Base-by-base conservation (phyloP, 1,140 invertebrate genomes). In the Solen grandis region DNA sequence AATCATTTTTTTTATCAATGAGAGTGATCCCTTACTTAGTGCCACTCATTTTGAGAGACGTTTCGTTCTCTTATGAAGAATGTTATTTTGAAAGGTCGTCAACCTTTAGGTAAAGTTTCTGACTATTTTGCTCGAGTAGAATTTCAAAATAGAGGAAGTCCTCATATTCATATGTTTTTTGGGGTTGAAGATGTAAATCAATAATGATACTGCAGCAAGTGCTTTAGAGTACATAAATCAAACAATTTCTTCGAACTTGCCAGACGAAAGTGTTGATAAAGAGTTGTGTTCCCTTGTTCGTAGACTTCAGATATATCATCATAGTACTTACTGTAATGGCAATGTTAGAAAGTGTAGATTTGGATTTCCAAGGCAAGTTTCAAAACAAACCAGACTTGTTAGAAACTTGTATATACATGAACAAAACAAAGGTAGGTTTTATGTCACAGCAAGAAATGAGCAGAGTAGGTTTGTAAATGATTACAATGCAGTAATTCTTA, bases 141-240 rank as follows among this genome's bases (percentile, higher is more conserved):
- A 63, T 84, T 84, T 66, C 78, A 84, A 57, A 84, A 84, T 38
- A 54, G 77, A 72, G 82, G 82, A 1, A 81, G 73, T 69, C 82
- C 82, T 8, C 82, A 84, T 66, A 72, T 80, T 19, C 82, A 84
- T 29, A 75, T 83, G 82, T 80, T 84, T 73, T 65, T 76, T 1
- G 81, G 77, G 72, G 36, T 84, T 27, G 36, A 63, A 33, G 46
- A 79, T 82, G 22, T 81, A 46, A 22, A 46, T 52, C 59, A 70
- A 69, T 27, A 70, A 50, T 57, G 50, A 76, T 35, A 13, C 57
- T 10, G 60, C 59, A 22, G n/a, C 33, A 68, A 31, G 0, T 36
- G 13, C 70, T 22, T 14, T 81, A 5, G 1, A 50, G 3, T 84
- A 81, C 50, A 84, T 84, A 27, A 62, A 84, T 31, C 55, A 75